A percentile compares a stretch with the other conserved stretches of the same genome.
Conservation (phyloP, 1,140 invertebrate genomes). For the Tenebrio molitor region DNA sequence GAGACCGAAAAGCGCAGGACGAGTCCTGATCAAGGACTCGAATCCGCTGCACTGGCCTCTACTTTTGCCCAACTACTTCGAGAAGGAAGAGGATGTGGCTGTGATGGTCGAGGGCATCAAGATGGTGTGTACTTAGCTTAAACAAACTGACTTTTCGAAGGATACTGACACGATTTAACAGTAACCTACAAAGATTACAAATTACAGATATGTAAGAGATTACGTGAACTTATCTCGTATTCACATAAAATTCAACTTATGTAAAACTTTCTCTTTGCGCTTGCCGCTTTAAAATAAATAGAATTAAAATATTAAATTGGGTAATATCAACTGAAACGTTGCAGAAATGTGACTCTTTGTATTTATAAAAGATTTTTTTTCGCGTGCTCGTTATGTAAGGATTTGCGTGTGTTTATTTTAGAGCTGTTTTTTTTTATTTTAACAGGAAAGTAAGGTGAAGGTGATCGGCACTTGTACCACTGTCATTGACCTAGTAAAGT, state of each 20-base stretch:
- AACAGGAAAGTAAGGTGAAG: neutral
- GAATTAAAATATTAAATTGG: too few species aligned
- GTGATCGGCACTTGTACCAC: neutral
- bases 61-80: constrained; percentile 85
- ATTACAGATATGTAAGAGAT: too few species aligned
- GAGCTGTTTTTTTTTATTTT: too few species aligned
- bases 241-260: constrained; percentile 3
- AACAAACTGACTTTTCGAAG: too few species aligned
- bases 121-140: constrained; percentile 70
- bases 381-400: too few species aligned
- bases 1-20: constrained; percentile 81
- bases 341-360: too few species aligned
- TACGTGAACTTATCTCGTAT: neutral
- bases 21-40: constrained; percentile 74
- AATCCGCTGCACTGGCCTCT: constrained; percentile 82
- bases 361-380: too few species aligned
- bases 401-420: too few species aligned
- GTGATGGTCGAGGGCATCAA: constrained; percentile 81
- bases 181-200: too few species aligned
- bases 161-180: too few species aligned
- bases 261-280: constrained; percentile 24
- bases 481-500: neutral
- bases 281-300: neutral
- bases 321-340: too few species aligned
- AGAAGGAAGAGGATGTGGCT: constrained; percentile 75